Evolutionary conservation across 1,140 invertebrate species (phyloP).

Genomic region (Tachypleus tridentatus): DNA sequence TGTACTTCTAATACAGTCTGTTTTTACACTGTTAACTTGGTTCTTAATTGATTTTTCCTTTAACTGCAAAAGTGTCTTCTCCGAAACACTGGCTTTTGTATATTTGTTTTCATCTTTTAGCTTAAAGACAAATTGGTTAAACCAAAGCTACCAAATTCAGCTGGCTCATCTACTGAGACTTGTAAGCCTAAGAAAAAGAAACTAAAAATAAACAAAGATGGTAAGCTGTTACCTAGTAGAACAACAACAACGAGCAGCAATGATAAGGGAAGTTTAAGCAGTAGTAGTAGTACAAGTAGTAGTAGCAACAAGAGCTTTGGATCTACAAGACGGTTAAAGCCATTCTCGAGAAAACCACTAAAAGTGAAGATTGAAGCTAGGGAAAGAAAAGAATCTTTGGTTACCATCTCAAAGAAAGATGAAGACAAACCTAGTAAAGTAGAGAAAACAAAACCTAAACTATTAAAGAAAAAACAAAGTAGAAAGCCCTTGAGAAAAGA

Average conservation of each 20-base stretch:
- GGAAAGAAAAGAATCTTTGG: slow-evolving; percentile 27
- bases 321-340: not conserved
- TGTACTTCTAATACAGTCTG: too few species aligned
- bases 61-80: too few species aligned
- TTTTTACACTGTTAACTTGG: too few species aligned
- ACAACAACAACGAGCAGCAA: slow-evolving; percentile 4
- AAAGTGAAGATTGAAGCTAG: slow-evolving; percentile 21
- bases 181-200: slow-evolving; percentile 8
- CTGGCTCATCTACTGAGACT: not conserved
- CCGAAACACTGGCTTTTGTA: too few species aligned
- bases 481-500: slow-evolving; percentile 23
- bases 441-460: slow-evolving; percentile 24
- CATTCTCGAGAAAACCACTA: slow-evolving; percentile 25
- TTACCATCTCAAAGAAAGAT: slow-evolving; percentile 28
- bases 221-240: slow-evolving; percentile 5
- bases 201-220: slow-evolving; percentile 7
- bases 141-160: too few species aligned
- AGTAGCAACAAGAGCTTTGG: too few species aligned
- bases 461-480: slow-evolving; percentile 13
- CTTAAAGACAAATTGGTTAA: too few species aligned
- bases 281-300: too few species aligned
- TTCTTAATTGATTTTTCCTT: too few species aligned
- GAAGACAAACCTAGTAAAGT: slow-evolving; percentile 29
- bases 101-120: too few species aligned
- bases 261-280: slow-evolving; percentile 3